Conservation (phyloP, 2,797 vertebrate genomes). For the Gouania willdenowi region DNA sequence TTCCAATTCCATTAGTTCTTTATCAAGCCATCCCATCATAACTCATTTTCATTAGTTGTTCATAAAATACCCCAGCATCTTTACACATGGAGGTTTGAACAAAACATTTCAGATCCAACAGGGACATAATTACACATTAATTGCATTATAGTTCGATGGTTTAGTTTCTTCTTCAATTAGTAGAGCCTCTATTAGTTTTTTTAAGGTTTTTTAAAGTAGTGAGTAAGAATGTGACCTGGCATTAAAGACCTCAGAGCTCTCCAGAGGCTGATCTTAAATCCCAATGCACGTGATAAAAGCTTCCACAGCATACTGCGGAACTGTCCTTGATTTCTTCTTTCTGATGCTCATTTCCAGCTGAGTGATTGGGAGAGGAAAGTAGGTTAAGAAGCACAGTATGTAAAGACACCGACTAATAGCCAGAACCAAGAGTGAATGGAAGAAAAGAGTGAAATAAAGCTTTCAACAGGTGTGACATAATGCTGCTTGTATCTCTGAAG, state of each 20-base stretch:
- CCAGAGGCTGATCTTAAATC: constrained; percentile 53
- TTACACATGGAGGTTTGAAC: too few relatives aligned
- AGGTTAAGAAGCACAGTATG: constrained; percentile 21
- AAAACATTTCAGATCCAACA: too few relatives aligned
- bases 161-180: constrained; percentile 27
- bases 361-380: constrained; percentile 27
- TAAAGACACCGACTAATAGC: neutral
- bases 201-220: constrained; percentile 9
- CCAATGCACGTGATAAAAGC: constrained; percentile 60
- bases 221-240: constrained; percentile 53
- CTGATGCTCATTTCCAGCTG: constrained; percentile 28
- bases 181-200: constrained; percentile 19
- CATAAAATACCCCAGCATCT: too few relatives aligned
- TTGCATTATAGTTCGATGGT: too few relatives aligned
- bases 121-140: too few relatives aligned
- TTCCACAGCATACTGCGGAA: constrained; percentile 51
- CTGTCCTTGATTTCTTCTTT: constrained; percentile 60
- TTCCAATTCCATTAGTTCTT: constrained; percentile 29
- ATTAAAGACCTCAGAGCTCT: constrained; percentile 29
- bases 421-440: neutral
- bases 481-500: too few relatives aligned
- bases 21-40: constrained; percentile 17
- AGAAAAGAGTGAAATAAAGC: neutral
- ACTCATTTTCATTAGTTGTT: too few relatives aligned
- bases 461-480: neutral